Conservation (phyloP, 1,140 invertebrate genomes). For the Chironomus tepperi region DNA sequence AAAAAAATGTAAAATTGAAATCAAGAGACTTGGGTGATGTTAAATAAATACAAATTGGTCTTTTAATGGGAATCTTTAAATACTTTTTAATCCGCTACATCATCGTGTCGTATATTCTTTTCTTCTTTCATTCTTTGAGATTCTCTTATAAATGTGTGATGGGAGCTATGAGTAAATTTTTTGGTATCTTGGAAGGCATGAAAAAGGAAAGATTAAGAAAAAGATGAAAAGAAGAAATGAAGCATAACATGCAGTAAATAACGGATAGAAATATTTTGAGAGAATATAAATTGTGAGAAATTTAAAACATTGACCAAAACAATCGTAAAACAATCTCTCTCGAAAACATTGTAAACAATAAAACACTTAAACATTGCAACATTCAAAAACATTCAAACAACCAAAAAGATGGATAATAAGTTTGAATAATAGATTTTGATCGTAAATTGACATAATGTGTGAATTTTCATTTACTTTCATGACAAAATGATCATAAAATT, state of each 20-base stretch:
- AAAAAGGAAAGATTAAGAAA: too few relatives aligned
- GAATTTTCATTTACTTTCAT: too few relatives aligned
- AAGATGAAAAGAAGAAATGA: too few relatives aligned
- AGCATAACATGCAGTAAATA: too few relatives aligned
- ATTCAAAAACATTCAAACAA: not conserved
- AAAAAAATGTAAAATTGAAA: not conserved
- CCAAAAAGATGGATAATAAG: not conserved
- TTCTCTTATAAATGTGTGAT: not conserved
- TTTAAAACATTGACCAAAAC: not conserved
- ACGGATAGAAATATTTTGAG: too few relatives aligned
- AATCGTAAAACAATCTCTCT: too few relatives aligned
- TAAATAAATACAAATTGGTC: constrained; percentile 9
- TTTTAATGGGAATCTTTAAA: not conserved
- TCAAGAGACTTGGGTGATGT: not conserved
- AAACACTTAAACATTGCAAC: not conserved
- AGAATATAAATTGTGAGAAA: too few relatives aligned
- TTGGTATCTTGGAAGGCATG: too few relatives aligned
- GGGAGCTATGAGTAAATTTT: not conserved
- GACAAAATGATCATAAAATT: too few relatives aligned
- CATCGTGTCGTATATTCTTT: not conserved
- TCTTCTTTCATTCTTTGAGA: not conserved
- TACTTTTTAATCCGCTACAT: not conserved
- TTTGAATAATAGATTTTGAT: too few relatives aligned
- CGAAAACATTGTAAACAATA: not conserved
- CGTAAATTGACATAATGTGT: too few relatives aligned